These are phyloP conservation scores for Moxostoma hubbsi DNA, from an alignment of 2,797 vertebrate genomes.

Conservation along the genomic window DNA sequence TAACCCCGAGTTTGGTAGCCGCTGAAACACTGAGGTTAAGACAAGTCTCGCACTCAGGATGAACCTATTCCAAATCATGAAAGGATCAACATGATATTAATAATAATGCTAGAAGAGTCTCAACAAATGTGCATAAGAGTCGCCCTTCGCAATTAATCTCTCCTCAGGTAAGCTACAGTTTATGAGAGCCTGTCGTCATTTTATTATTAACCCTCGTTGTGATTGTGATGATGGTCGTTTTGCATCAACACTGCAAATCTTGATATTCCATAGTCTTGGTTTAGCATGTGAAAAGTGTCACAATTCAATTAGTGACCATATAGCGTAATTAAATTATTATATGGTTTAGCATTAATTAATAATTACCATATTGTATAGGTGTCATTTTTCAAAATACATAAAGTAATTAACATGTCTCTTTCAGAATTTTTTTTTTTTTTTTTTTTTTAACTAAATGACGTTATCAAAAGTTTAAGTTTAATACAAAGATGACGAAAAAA, in stretches of 20 bases:
- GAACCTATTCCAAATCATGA: conserved; percentile 47
- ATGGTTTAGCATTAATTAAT: no score
- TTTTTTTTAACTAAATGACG: neutral
- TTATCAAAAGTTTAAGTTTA: neutral
- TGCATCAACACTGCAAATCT: neutral
- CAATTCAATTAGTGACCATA: no score
- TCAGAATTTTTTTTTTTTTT: no score
- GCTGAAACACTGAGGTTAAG: conserved; percentile 47
- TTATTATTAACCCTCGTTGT: neutral
- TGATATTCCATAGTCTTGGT: neutral
- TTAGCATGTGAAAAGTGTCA: neutral
- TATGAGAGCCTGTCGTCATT: neutral
- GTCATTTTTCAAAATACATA: no score
- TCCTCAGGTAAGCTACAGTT: no score
- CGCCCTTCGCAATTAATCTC: no score
- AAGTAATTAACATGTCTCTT: no score
- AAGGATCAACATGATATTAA: neutral
- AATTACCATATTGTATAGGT: no score
- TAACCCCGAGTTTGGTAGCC: conserved; percentile 53
- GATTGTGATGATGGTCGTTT: neutral
- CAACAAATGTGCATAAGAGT: neutral
- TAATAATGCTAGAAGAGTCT: neutral
- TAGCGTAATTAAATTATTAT: no score
- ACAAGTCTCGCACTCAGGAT: conserved; percentile 32
- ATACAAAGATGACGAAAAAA: neutral